Evolutionary conservation across 64 coral and sea anemone genomes (phyloP).

Genomic region (Anthopleura sola): DNA sequence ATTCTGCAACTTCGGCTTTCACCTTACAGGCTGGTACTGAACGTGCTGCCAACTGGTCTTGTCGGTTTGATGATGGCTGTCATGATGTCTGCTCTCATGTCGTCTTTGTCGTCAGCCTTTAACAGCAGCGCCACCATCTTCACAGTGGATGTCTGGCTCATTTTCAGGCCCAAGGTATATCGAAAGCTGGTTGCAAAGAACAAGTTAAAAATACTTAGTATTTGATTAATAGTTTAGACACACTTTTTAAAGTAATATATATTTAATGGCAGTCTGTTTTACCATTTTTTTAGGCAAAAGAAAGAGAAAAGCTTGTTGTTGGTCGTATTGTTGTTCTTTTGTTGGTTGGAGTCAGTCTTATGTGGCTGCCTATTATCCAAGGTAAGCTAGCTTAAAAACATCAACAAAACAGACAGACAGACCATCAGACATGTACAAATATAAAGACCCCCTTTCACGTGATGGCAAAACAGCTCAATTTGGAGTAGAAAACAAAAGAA

Average conservation of each 20-base stretch:
- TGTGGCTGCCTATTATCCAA: slow-evolving; percentile 71
- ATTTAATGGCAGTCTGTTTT: neutral
- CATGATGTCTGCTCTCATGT: slow-evolving; percentile 88
- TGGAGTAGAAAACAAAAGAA: no score
- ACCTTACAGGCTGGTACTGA: slow-evolving; percentile 56
- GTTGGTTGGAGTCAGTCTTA: slow-evolving; percentile 56
- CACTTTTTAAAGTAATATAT: no score
- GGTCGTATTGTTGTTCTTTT: slow-evolving; percentile 60
- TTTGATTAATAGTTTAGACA: no score
- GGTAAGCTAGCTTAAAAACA: slow-evolving; percentile 8
- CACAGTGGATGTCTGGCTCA: slow-evolving; percentile 77
- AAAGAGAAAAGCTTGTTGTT: slow-evolving; percentile 70
- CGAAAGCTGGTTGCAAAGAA: no score
- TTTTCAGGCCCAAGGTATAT: slow-evolving; percentile 62
- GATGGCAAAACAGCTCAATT: no score
- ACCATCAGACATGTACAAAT: no score
- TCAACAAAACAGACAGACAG: neutral
- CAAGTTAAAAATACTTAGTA: no score
- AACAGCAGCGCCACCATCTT: slow-evolving; percentile 88
- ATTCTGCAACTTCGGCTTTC: neutral
- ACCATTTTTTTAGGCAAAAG: slow-evolving; percentile 16
- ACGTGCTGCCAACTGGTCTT: slow-evolving; percentile 64
- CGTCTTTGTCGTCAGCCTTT: slow-evolving; percentile 78
- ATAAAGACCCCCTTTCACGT: no score
- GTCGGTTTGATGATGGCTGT: slow-evolving; percentile 83